Percentiles rank a stretch among this genome's conserved stretches.
phyloP scores from a whole-genome alignment of 2,888 invertebrate genomes.

The Chrysodeixis includens region DNA sequence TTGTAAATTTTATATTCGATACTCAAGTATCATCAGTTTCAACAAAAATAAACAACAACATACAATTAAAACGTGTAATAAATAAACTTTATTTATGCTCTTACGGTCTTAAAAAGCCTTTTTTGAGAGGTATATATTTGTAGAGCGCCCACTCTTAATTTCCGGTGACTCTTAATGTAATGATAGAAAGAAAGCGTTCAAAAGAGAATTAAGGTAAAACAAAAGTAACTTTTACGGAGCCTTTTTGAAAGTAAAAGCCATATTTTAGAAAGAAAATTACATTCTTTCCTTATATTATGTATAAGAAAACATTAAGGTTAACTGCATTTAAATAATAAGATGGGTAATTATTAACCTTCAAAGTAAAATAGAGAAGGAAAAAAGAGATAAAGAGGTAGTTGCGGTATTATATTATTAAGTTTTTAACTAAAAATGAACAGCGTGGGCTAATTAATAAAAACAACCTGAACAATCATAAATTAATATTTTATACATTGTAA shows the following conservation, averaged over 20 bases:
- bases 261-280: constrained; percentile 28
- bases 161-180: constrained; percentile 57
- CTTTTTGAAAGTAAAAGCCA: constrained; percentile 25
- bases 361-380: no score
- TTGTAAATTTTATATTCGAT: not conserved
- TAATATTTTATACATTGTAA: constrained; percentile 23
- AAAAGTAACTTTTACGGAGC: constrained; percentile 39
- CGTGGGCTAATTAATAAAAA: not conserved
- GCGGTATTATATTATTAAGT: not conserved
- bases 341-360: not conserved
- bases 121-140: constrained; percentile 20
- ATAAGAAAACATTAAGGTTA: constrained; percentile 7
- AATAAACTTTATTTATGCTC: constrained; percentile 43
- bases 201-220: constrained; percentile 47
- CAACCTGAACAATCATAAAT: not conserved
- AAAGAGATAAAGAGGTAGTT: not conserved
- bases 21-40: not conserved
- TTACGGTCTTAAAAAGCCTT: constrained; percentile 22
- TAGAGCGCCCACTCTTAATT: constrained; percentile 55
- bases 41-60: not conserved
- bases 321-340: not conserved
- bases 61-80: constrained; percentile 14
- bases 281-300: constrained; percentile 10
- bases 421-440: not conserved
- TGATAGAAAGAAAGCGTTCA: constrained; percentile 55